These are phyloP conservation scores for Zeuzera pyrina DNA, from an alignment of 2,888 invertebrate species.

Conservation along the genomic window DNA sequence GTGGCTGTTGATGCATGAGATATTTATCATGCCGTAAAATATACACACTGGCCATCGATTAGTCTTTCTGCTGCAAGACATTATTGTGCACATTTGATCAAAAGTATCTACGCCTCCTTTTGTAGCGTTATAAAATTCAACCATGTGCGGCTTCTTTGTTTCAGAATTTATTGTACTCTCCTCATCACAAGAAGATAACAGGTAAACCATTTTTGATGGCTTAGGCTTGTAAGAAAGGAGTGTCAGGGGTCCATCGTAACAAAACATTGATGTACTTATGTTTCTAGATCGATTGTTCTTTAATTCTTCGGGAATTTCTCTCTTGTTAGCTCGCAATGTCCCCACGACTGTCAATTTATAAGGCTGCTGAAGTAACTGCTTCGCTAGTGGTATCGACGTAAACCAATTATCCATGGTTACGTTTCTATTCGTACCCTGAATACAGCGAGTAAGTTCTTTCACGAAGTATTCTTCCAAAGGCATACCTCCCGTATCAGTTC, in stretches of 20 bases:
- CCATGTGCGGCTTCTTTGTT: constrained; percentile 16
- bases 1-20: constrained; percentile 15
- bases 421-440: constrained; percentile 13
- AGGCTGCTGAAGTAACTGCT: constrained; percentile 20
- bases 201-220: constrained; percentile 16
- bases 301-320: constrained; percentile 25
- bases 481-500: constrained; percentile 19
- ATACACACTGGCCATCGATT: constrained; percentile 15
- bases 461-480: constrained; percentile 17
- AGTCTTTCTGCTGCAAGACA: constrained; percentile 17
- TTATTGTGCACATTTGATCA: constrained; percentile 17
- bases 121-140: constrained; percentile 19
- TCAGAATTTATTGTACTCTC: constrained; percentile 9
- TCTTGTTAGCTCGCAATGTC: constrained; percentile 26
- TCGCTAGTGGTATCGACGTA: constrained; percentile 24
- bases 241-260: constrained; percentile 21
- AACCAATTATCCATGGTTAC: constrained; percentile 29
- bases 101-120: constrained; percentile 21
- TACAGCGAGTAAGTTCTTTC: constrained; percentile 7
- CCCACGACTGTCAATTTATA: constrained; percentile 25
- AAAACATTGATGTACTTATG: constrained; percentile 24
- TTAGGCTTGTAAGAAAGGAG: constrained; percentile 25
- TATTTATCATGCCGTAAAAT: constrained; percentile 12
- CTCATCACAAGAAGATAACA: constrained; percentile 16
- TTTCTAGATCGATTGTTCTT: constrained; percentile 14